Evolutionary conservation across 37 sponge, comb jelly and placozoan species (phyloP).

Genomic region (Dysidea cf. avara): DNA sequence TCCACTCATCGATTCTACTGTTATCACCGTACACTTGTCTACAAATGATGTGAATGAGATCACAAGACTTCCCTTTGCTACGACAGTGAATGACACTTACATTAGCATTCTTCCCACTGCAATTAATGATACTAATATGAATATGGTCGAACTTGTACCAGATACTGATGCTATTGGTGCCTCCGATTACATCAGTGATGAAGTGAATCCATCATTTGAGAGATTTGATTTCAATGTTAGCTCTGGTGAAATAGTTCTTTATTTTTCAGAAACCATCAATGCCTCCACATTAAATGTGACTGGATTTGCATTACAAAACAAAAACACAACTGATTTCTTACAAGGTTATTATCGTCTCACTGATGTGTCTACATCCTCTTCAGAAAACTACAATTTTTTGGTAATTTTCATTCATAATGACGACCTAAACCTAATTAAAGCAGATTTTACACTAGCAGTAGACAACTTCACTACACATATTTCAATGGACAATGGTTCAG

Average conservation of each 20-base stretch:
- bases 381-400: constrained; percentile 40
- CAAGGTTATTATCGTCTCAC: constrained; percentile 52
- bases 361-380: constrained; percentile 29
- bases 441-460: constrained; percentile 58
- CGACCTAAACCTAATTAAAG: constrained; percentile 73
- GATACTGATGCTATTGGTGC: constrained; percentile 43
- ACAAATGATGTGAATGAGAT: constrained; percentile 76
- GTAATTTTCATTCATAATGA: constrained; percentile 28
- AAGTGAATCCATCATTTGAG: constrained; percentile 34
- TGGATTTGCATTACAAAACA: constrained; percentile 62
- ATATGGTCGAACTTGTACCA: constrained; percentile 21
- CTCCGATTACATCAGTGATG: constrained; percentile 39
- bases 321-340: neutral
- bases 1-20: constrained; percentile 42
- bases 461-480: constrained; percentile 56
- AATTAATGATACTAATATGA: constrained; percentile 68
- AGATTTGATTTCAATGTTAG: constrained; percentile 82
- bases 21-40: constrained; percentile 55
- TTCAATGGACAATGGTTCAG: constrained; percentile 41
- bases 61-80: constrained; percentile 69
- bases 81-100: constrained; percentile 57
- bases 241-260: constrained; percentile 60
- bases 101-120: constrained; percentile 25
- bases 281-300: constrained; percentile 58
- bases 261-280: constrained; percentile 82